Evolutionary conservation across 2,888 invertebrate genomes (phyloP).

Genomic region (Lamproptera curius): DNA sequence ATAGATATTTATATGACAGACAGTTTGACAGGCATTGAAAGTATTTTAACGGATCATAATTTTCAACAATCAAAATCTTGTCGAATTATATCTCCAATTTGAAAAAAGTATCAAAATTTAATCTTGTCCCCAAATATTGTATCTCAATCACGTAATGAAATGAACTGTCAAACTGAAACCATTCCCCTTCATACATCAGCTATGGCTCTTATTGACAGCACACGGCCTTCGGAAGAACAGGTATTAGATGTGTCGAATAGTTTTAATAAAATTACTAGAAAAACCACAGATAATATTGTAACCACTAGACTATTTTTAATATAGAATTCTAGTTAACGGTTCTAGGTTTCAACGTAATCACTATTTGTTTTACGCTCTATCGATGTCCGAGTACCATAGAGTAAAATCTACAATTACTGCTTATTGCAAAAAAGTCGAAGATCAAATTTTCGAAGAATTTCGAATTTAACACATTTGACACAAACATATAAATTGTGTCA

Average conservation of each 20-base stretch:
- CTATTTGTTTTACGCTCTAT: constrained; percentile 1
- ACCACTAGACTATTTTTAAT: neutral
- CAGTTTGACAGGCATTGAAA: neutral
- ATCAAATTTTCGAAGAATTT: no score
- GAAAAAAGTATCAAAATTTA: neutral
- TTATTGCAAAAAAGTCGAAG: constrained; percentile 6
- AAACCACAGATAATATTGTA: neutral
- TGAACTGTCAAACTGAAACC: no score
- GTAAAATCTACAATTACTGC: constrained; percentile 3
- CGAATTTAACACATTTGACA: no score
- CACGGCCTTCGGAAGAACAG: no score
- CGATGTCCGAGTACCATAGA: constrained; percentile 2
- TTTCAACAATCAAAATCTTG: no score
- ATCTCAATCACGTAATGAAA: no score
- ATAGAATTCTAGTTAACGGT: neutral
- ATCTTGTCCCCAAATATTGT: neutral
- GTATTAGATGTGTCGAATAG: no score
- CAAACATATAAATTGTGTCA: no score
- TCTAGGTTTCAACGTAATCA: neutral
- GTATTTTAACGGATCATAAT: neutral
- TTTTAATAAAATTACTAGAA: neutral
- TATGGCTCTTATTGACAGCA: no score
- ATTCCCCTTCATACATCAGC: neutral
- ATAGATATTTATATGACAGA: neutral
- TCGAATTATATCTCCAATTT: neutral